Evolutionary conservation across 37 sponge, comb jelly and placozoan genomes (phyloP).

Genomic region (Eunapius fragilis): DNA sequence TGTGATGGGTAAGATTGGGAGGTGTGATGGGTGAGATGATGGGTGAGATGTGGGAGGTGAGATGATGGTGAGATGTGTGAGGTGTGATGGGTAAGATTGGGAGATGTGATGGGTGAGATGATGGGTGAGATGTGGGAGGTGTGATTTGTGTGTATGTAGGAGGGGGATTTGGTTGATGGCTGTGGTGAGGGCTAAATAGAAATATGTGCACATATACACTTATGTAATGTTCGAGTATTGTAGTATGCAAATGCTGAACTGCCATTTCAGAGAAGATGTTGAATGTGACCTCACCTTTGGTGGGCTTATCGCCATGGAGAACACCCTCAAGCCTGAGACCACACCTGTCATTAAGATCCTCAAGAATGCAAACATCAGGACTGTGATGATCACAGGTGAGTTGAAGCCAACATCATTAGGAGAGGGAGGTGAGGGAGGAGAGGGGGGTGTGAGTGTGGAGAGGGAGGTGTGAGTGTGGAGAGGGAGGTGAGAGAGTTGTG

Average conservation of each 20-base stretch:
- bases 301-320: slow-evolving; percentile 90
- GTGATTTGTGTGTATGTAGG: too few relatives aligned
- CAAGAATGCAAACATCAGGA: slow-evolving; percentile 53
- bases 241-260: background rate
- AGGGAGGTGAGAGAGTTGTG: slow-evolving; percentile 64
- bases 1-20: too few relatives aligned
- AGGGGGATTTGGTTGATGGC: too few relatives aligned
- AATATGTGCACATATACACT: too few relatives aligned
- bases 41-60: too few relatives aligned
- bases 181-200: too few relatives aligned
- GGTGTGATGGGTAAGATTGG: too few relatives aligned
- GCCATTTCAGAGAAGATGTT: slow-evolving; percentile 38
- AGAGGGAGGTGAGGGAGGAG: slow-evolving; percentile 76
- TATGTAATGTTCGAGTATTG: too few relatives aligned
- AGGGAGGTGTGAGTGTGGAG: background rate
- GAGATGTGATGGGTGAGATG: too few relatives aligned
- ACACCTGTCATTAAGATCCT: slow-evolving; percentile 70
- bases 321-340: slow-evolving; percentile 84
- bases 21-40: too few relatives aligned
- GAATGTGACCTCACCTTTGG: slow-evolving; percentile 82
- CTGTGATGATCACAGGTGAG: slow-evolving; percentile 90
- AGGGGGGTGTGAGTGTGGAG: slow-evolving; percentile 68
- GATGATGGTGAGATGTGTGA: too few relatives aligned
- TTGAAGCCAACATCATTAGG: slow-evolving; percentile 62
- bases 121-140: too few relatives aligned